These are phyloP conservation scores for Orthosia gothica DNA, from an alignment of 2,888 invertebrate species.

Conservation along the genomic window DNA sequence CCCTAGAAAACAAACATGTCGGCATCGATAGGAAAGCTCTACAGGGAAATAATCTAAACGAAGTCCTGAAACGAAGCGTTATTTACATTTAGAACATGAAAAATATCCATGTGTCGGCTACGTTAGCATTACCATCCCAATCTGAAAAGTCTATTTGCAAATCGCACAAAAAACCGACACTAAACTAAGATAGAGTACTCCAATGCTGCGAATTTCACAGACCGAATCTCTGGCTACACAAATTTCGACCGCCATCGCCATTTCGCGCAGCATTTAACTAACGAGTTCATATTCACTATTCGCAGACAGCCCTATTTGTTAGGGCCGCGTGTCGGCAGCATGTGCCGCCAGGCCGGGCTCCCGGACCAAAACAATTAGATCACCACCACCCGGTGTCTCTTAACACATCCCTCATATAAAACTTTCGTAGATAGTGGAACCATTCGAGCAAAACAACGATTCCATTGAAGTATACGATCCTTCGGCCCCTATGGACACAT, in stretches of 20 bases:
- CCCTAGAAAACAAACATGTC: constrained; percentile 84
- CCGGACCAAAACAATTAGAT: constrained; percentile 86
- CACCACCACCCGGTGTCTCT: constrained; percentile 76
- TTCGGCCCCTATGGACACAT: constrained; percentile 46
- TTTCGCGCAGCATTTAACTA: constrained; percentile 77
- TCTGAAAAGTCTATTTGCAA: constrained; percentile 10
- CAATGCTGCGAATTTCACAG: constrained; percentile 57
- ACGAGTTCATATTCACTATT: constrained; percentile 76
- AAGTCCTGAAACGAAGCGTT: neutral
- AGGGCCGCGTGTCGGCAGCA: constrained; percentile 75
- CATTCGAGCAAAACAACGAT: constrained; percentile 58
- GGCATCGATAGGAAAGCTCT: constrained; percentile 55
- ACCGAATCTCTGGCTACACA: constrained; percentile 61
- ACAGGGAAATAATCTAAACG: constrained; percentile 46
- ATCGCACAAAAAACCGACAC: constrained; percentile 17
- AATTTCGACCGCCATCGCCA: constrained; percentile 72
- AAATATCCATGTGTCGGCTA: neutral
- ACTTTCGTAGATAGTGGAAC: constrained; percentile 67
- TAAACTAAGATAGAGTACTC: constrained; percentile 50
- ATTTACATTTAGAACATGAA: neutral
- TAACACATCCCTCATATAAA: constrained; percentile 78
- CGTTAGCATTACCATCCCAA: constrained; percentile 1
- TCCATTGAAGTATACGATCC: constrained; percentile 43
- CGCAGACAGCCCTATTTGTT: constrained; percentile 82
- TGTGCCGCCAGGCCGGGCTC: constrained; percentile 72